Base-by-base conservation (phyloP, 2,113 vertebrate species). In the Alethe castanea region DNA sequence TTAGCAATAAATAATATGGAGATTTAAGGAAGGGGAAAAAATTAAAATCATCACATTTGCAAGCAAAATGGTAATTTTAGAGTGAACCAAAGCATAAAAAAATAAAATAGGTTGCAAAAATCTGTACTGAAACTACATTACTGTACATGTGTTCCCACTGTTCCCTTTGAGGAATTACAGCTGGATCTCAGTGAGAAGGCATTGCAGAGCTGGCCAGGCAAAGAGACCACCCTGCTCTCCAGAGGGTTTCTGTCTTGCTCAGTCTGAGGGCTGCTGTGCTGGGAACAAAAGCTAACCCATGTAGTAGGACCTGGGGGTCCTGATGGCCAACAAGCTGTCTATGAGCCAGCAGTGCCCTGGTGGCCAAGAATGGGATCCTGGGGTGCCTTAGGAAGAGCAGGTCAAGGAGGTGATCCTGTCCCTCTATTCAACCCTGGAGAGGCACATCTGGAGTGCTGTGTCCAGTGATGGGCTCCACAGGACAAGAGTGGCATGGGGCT, bases 361-460 rank as follows among this genome's bases (percentile, higher is more conserved):
- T 59, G 33, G 28, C 69, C 45, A 45, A n/a, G 45, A 60, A 3
- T 1, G 38, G 10, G 1, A 24, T 29, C 38, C 45, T 60, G n/a
- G 14, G 6, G 6, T 13, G 4, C 28, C 14, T 29, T 6, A n/a
- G 38, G 28, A 74, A 60, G 4, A 57, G 5, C 16, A 45, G 28
- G 9, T 0, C 0, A 72, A 31, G 9, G 5, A 60, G 8, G 1
- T 12, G 19, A 53, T 47, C n/a, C 38, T 60, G 29, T 0, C 45
- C 11, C n/a, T 66, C 33, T 17, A 0, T 2, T 67, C 28, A n/a
- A 8, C 7, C 28, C 16, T n/a, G 24, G 3, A 31, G 28, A 45
- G 53, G 52, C 6, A 29, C 7, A 29, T 1, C 19, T 60, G 61
- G 13, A 67, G n/a, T 12, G 16, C 24, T 67, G 38, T 40, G 53